phyloP scores from a whole-genome alignment of 2,113 vertebrate species.

The Bubo bubo region DNA sequence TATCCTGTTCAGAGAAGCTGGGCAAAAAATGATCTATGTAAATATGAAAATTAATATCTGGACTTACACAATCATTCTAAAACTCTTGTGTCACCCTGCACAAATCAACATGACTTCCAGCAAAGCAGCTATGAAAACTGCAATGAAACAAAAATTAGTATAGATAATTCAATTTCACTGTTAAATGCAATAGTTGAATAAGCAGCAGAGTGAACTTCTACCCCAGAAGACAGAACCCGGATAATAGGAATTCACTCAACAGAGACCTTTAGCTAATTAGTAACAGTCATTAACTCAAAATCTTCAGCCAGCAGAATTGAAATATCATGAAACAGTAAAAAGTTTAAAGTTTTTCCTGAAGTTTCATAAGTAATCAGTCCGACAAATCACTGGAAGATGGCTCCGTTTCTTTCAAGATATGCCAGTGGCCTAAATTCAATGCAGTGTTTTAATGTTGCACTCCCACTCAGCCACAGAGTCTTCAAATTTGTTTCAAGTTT shows the following conservation, averaged over 20 bases:
- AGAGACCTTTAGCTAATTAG: conserved; percentile 11
- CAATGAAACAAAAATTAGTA: neutral
- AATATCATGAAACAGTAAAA: neutral
- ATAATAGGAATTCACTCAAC: neutral
- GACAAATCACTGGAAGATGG: neutral
- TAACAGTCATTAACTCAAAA: neutral
- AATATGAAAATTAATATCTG: neutral
- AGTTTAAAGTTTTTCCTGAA: neutral
- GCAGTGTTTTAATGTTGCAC: neutral
- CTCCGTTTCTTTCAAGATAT: neutral
- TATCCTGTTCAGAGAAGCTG: neutral
- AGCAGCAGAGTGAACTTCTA: neutral
- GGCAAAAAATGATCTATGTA: neutral
- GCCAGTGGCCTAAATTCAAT: neutral
- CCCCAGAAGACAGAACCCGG: neutral
- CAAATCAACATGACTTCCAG: neutral
- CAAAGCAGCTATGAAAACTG: neutral
- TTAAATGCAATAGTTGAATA: neutral
- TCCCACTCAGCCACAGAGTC: neutral
- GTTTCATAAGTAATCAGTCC: neutral
- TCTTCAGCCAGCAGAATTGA: neutral
- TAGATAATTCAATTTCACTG: neutral
- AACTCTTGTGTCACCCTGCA: neutral
- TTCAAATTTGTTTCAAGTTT: conserved; percentile 9
- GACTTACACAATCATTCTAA: neutral